Evolutionary conservation across 2,888 invertebrate genomes (phyloP).

Genomic region (Protodeltote pygarga): DNA sequence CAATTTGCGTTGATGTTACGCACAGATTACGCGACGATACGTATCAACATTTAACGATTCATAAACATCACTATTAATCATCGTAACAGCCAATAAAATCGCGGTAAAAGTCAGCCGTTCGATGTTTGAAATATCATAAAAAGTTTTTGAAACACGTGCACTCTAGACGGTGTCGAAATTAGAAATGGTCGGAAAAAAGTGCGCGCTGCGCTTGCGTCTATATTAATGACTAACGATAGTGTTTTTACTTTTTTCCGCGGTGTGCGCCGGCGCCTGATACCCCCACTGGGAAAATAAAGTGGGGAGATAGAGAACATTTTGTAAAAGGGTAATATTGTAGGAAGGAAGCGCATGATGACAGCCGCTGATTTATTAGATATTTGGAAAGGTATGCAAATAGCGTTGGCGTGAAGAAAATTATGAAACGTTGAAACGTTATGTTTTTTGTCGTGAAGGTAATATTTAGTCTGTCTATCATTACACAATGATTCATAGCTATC

Average conservation of each 20-base stretch:
- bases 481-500: too few species aligned
- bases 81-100: constrained; percentile 44
- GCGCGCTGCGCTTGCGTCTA: constrained; percentile 64
- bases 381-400: constrained; percentile 15
- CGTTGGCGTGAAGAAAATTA: constrained; percentile 10
- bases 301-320: constrained; percentile 68
- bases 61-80: constrained; percentile 57
- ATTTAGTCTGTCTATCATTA: too few species aligned
- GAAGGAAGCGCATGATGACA: constrained; percentile 37
- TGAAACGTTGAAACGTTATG: not conserved
- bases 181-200: constrained; percentile 80
- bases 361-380: constrained; percentile 24
- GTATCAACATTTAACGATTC: constrained; percentile 46
- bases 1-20: constrained; percentile 38
- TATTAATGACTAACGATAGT: constrained; percentile 79
- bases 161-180: constrained; percentile 67
- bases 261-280: constrained; percentile 72
- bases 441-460: not conserved
- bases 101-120: constrained; percentile 49
- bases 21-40: constrained; percentile 39
- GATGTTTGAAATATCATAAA: constrained; percentile 34
- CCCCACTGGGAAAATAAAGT: constrained; percentile 81
- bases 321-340: constrained; percentile 27
- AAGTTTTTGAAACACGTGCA: constrained; percentile 61
- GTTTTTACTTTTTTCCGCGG: constrained; percentile 83